A percentile compares a stretch with the other conserved stretches of the same genome.
phyloP scores from a whole-genome alignment of 1,140 invertebrate species.

The Drosophila takahashii region DNA sequence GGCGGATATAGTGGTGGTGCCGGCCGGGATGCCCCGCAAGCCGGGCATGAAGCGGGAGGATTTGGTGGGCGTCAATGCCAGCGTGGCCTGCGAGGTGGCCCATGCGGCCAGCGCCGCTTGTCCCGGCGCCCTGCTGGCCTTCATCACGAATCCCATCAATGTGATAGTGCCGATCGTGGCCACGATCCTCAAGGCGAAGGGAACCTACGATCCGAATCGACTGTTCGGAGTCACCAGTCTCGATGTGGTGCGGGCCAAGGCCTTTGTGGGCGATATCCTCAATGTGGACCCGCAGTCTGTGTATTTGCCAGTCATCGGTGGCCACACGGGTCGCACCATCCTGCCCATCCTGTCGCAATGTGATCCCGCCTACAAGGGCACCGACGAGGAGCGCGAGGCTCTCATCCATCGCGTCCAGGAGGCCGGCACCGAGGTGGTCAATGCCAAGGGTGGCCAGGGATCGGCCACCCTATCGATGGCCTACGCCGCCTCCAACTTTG shows the following conservation, averaged over 20 bases:
- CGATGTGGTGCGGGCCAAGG: slow-evolving; percentile 96
- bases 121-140: slow-evolving; percentile 95
- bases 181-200: slow-evolving; percentile 94
- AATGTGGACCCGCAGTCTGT: slow-evolving; percentile 91
- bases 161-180: slow-evolving; percentile 98
- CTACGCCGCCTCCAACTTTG: slow-evolving; percentile 96
- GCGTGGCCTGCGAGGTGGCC: slow-evolving; percentile 95
- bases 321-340: slow-evolving; percentile 98
- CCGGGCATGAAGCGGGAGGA: slow-evolving; percentile 96
- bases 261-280: slow-evolving; percentile 95
- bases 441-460: slow-evolving; percentile 98
- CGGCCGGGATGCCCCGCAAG: slow-evolving; percentile 97
- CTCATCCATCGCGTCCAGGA: slow-evolving; percentile 95
- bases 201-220: slow-evolving; percentile 94
- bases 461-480: slow-evolving; percentile 99
- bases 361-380: slow-evolving; percentile 90
- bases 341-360: slow-evolving; percentile 97
- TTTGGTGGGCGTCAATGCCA: slow-evolving; percentile 98
- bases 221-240: slow-evolving; percentile 98
- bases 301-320: slow-evolving; percentile 96
- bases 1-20: slow-evolving; percentile 95
- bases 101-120: slow-evolving; percentile 90
- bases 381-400: slow-evolving; percentile 89
- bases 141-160: slow-evolving; percentile 99
- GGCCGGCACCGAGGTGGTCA: slow-evolving; percentile 98